Evolutionary conservation across 2,888 invertebrate genomes (phyloP).

Genomic region (Xestia c-nigrum): DNA sequence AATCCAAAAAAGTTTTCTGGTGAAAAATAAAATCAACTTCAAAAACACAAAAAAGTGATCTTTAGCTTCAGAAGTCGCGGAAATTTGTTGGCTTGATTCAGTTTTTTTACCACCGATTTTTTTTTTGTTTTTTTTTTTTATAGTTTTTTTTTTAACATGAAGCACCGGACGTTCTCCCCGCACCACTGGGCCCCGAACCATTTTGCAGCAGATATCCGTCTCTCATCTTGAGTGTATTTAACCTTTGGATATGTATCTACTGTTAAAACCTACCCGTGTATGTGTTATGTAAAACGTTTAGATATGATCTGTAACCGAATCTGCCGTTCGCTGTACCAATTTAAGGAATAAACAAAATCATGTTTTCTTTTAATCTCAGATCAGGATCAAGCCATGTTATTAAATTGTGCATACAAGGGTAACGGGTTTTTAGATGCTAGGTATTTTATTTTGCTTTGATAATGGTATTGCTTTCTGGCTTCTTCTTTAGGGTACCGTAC

Average conservation of each 20-base stretch:
- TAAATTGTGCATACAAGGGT: constrained; percentile 11
- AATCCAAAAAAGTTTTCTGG: no score
- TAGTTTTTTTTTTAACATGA: not conserved
- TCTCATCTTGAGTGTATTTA: not conserved
- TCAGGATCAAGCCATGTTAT: constrained; percentile 22
- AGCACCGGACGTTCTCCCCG: not conserved
- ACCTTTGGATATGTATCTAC: not conserved
- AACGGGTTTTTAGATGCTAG: not conserved
- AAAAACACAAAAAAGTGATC: no score
- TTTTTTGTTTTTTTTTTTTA: not conserved
- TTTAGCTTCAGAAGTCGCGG: no score
- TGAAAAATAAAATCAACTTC: no score
- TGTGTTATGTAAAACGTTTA: constrained; percentile 4
- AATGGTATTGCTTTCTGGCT: not conserved
- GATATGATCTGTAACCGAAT: constrained; percentile 20
- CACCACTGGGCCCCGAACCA: not conserved
- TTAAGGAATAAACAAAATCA: constrained; percentile 33
- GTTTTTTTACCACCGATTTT: no score
- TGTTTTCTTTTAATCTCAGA: constrained; percentile 53
- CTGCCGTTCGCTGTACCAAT: constrained; percentile 36
- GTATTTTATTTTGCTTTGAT: not conserved
- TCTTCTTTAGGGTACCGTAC: not conserved
- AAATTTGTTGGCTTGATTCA: no score
- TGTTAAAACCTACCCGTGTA: not conserved
- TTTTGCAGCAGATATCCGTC: not conserved